Evolutionary conservation across 2,113 vertebrate species (phyloP), one percentile per base, ranked within the genome.

Genomic region (Lagopus leucura): DNA sequence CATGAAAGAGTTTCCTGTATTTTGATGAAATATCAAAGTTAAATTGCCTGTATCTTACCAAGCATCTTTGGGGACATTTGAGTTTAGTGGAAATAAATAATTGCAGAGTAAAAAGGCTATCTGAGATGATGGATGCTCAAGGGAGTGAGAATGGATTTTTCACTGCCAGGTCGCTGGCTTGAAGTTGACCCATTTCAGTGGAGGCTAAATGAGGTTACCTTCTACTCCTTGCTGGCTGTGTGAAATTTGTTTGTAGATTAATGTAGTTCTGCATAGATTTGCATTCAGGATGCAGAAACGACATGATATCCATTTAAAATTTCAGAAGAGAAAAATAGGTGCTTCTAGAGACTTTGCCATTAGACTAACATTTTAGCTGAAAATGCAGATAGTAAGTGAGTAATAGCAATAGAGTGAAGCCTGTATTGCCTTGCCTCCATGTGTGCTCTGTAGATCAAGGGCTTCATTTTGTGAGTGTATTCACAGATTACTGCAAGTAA

Each of bases 21-120:
- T 94, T 94, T 85, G 36, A 82, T 93, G 91, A 93, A 94, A 91
- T 79, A 96, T 78, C 81, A 92, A 89, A 87, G 74, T 92, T 95
- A 93, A 95, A 90, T 96, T 82, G 79, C 55, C 75, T 96, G 67
- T 82, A 76, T 89, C 71, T 89, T 90, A 60, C 71, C 57, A 64
- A 81, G 70, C 69, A 80, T 92, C 61, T 57, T 16, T 67, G 2
- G 3, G 11, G 55, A 69, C 36, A 87, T 91, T 48, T 30, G 34
- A 88, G 17, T 83, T 82, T 74, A 90, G 86, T 48, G 43, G 70
- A 85, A 94, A 88, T 73, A 94, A 93, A 70, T 78, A 84, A 90
- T 76, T 88, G 65, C 16, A 42, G 34, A 82, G 13, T 69, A 47
- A 73, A 94, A 94, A 87, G 63, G 28, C 42, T 85, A 38, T 66